Evolutionary conservation across 2,113 vertebrate genomes (phyloP).

Genomic region (Callospermophilus lateralis): DNA sequence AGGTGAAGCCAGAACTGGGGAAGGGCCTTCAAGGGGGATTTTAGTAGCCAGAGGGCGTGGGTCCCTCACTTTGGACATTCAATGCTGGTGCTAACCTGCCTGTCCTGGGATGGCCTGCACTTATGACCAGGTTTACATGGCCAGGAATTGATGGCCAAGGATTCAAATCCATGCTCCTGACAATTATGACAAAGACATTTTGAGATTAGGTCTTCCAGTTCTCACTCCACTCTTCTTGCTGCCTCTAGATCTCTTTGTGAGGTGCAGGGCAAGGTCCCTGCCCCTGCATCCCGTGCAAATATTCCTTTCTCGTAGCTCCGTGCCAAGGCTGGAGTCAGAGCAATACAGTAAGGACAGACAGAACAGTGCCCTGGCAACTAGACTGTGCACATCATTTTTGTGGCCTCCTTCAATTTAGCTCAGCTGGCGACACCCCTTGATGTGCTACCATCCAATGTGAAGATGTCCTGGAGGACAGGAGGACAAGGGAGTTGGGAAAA

Average conservation of each 20-base stretch:
- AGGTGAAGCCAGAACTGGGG: not conserved
- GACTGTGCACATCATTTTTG: not conserved
- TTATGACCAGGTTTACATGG: not conserved
- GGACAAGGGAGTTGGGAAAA: slow-evolving; percentile 4
- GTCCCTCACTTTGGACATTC: not conserved
- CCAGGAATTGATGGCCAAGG: not conserved
- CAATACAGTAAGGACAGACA: not conserved
- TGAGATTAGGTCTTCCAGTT: not conserved
- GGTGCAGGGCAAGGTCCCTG: not conserved
- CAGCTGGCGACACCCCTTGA: not conserved
- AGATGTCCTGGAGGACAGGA: not conserved
- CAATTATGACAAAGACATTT: not conserved
- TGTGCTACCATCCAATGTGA: slow-evolving; percentile 1
- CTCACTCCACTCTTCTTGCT: not conserved
- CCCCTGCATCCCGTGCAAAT: not conserved
- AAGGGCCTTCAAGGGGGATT: not conserved
- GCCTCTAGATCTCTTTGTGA: not conserved
- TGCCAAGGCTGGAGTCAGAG: not conserved
- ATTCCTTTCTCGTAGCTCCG: accelerated
- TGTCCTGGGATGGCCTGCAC: not conserved
- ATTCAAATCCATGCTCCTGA: not conserved
- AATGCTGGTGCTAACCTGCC: no score
- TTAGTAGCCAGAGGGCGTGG: not conserved
- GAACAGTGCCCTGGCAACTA: not conserved
- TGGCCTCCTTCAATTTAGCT: not conserved